These are phyloP conservation scores for Sminthopsis crassicaudata DNA, from an alignment of 2,113 vertebrate genomes.

Conservation along the genomic window DNA sequence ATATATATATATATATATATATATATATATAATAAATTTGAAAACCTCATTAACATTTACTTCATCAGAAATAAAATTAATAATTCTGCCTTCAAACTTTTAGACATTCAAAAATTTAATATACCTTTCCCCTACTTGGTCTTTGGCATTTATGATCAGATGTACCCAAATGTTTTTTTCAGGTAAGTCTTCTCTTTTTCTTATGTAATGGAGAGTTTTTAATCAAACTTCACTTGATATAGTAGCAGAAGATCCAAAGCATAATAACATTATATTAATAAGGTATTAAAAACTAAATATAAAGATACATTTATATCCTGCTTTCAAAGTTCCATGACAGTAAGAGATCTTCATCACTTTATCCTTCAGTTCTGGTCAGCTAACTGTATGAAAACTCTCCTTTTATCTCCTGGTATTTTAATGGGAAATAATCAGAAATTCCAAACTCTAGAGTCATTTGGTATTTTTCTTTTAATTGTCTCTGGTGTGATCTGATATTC, in stretches of 20 bases:
- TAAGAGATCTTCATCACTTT: neutral
- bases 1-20: neutral
- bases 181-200: neutral
- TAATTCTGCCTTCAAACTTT: neutral
- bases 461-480: neutral
- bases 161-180: neutral
- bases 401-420: neutral
- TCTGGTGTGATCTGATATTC: neutral
- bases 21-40: neutral
- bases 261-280: neutral
- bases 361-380: neutral
- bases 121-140: neutral
- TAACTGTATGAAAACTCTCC: neutral
- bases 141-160: neutral
- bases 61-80: neutral
- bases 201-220: neutral
- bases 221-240: neutral
- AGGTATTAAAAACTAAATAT: neutral
- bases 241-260: neutral
- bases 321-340: neutral
- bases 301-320: neutral
- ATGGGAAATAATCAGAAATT: neutral
- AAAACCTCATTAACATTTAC: neutral
- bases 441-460: neutral
- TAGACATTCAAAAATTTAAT: neutral